A percentile compares a stretch with the other conserved stretches of the same genome.
phyloP scores from a whole-genome alignment of 2,888 invertebrate genomes.

The Heliconius ethilla region DNA sequence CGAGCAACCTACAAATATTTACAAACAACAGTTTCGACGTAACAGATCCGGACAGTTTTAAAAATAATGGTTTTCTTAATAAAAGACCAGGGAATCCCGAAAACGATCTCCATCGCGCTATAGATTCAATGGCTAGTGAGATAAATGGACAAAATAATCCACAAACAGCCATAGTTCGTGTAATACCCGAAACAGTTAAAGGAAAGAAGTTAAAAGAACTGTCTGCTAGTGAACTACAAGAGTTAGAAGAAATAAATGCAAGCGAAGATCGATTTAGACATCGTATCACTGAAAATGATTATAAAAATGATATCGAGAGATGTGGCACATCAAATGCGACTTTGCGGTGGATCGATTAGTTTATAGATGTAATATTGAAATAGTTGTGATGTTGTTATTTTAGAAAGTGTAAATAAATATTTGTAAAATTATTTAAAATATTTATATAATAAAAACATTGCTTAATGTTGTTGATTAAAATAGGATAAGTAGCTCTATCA shows the following conservation, averaged over 20 bases:
- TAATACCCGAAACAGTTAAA: slow-evolving; percentile 58
- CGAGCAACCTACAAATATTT: slow-evolving; percentile 55
- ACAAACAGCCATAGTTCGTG: slow-evolving; percentile 28
- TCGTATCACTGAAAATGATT: slow-evolving; percentile 65
- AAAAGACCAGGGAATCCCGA: slow-evolving; percentile 64
- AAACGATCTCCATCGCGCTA: slow-evolving; percentile 63
- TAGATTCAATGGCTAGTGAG: slow-evolving; percentile 67
- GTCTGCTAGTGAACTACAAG: slow-evolving; percentile 60
- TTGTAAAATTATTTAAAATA: too few species aligned
- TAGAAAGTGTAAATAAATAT: too few species aligned
- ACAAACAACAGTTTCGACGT: slow-evolving; percentile 61
- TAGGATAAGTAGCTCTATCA: too few species aligned
- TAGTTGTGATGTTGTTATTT: too few species aligned
- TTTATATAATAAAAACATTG: too few species aligned
- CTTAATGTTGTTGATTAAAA: too few species aligned
- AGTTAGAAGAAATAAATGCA: slow-evolving; percentile 64
- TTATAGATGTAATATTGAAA: neutral
- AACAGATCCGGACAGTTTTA: slow-evolving; percentile 47
- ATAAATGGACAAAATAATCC: slow-evolving; percentile 52
- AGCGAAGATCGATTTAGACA: slow-evolving; percentile 68
- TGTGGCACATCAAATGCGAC: slow-evolving; percentile 50
- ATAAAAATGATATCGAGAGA: slow-evolving; percentile 59
- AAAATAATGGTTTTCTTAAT: slow-evolving; percentile 65
- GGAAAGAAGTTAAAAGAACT: slow-evolving; percentile 68
- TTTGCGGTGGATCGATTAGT: slow-evolving; percentile 66